Base-by-base conservation (phyloP, 1,140 invertebrate species). In the Patella vulgata region DNA sequence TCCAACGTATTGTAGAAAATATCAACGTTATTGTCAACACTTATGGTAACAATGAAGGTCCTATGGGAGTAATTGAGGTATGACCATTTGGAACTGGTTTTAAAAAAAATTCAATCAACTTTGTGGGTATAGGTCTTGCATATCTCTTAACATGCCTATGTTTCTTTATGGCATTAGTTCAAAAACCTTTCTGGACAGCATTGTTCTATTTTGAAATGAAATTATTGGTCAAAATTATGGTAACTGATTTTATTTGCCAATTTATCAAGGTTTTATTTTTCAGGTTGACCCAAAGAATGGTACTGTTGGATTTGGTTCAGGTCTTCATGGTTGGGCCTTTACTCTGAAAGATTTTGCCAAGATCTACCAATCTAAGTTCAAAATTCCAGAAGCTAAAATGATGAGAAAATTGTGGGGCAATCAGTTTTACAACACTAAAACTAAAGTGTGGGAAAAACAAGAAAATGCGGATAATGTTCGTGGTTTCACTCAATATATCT, bases 11-110 rank as follows among this genome's bases (percentile, higher is more conserved):
- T 85, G 96, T 99, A 75, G 98, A 99, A 87, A 99, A 98, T 82
- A 95, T 99, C 33, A 99, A 99, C 87, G 97, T 99, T 64, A 99
- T 99, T 82, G 99, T 99, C 85, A 95, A 96, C 67, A 99, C 97
- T n/a, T 99, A 99, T 85, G 92, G 91, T 71, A 95, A 98, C 72
- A 96, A 98, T 75, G 89, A 91, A 79, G 97, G 97, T 68, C 97
- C 98, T 42, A 99, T 99, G 97, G 98, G 97, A 84, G 93, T 98
- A 88, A 75, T 82, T 39, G 28, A 57, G 66, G 81, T 81, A 68
- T 58, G 63, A 64, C n/a, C n/a, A n/a, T n/a, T n/a, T n/a, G n/a
- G n/a, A n/a, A n/a, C n/a, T n/a, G n/a, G n/a, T 50, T 42, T 31
- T 40, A 40, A 17, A 27, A 46, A 25, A 25, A 33, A 4, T 64